Evolutionary conservation across 1,140 invertebrate genomes (phyloP).

Genomic region (Drosophila ficusphila): DNA sequence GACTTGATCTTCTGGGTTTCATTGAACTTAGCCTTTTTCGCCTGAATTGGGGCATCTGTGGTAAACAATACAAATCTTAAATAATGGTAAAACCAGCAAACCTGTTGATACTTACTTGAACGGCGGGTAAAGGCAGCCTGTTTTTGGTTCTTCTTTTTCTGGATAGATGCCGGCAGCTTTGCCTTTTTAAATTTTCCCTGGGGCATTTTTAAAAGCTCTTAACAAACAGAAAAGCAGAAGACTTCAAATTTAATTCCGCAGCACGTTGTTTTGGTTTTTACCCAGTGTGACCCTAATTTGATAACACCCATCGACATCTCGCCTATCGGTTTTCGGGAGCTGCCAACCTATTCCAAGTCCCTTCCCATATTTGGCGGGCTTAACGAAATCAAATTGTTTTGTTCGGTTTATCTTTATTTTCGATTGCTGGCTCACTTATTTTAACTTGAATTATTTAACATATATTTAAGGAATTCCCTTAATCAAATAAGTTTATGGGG

Average conservation of each 20-base stretch:
- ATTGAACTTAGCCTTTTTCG: slow-evolving; percentile 86
- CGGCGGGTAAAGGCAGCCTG: slow-evolving; percentile 85
- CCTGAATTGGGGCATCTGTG: slow-evolving; percentile 86
- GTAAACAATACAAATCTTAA: background rate
- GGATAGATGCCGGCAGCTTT: slow-evolving; percentile 85
- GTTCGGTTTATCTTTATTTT: slow-evolving; percentile 38
- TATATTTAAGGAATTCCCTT: slow-evolving; percentile 19
- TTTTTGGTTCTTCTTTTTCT: slow-evolving; percentile 85
- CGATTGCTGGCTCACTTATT: slow-evolving; percentile 59
- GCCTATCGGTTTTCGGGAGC: background rate
- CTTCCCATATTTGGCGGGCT: background rate
- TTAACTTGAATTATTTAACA: slow-evolving; percentile 54
- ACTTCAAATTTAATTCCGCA: background rate
- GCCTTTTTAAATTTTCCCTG: slow-evolving; percentile 87
- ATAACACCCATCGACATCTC: background rate
- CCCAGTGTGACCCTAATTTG: background rate
- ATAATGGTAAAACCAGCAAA: background rate
- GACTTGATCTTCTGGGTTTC: slow-evolving; percentile 87
- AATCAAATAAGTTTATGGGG: background rate
- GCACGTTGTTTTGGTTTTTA: slow-evolving; percentile 64
- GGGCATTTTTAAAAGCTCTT: slow-evolving; percentile 84
- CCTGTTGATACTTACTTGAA: slow-evolving; percentile 79
- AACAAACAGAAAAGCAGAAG: background rate
- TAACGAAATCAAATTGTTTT: slow-evolving; percentile 1
- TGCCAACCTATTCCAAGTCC: slow-evolving; percentile 12